Evolutionary conservation across 1,140 invertebrate genomes (phyloP), one percentile per base, ranked within the genome.

Genomic region (Armadillidium nasatum): DNA sequence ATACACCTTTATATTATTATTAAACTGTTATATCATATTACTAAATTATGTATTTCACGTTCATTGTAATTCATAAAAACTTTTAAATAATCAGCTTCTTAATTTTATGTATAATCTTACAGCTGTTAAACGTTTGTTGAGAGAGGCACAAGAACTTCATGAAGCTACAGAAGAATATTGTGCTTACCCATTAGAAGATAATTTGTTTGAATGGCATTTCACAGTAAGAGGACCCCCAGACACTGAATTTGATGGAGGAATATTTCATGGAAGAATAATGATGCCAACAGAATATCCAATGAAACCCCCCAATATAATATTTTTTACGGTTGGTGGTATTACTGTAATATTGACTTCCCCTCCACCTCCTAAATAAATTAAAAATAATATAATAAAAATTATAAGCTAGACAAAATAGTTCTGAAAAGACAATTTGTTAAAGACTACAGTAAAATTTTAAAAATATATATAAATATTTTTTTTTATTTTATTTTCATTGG

Each of bases 171-270:
- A 95, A 83, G 92, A 97, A 84, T 97, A 95, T 85, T 92, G 87
- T 86, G 95, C 95, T 22, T 90, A 90, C 82, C 96, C 96, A 33
- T 84, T 98, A 19, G 94, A 98, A 84, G 95, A 97, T 82, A 98
- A 98, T 86, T 85, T 98, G 43, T 98, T 98, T 86, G 96, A 98
- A 84, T 98, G 96, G 96, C 96, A 98, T 86, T 98, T 98, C 85
- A 98, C 96, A 0, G 90, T 98, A 10, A 87, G 92, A 83, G 95
- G 95, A 13, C 94, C 94, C 43, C 88, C 88, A 45, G 92, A 91
- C 6, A 91, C 93, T 0, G 94, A 96, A 67, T 97, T 96, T 86
- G 92, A 94, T 81, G 91, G 90, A 76, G 95, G 95, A 46, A 87
- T 95, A 77, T 97, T 96, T 84, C 95, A 97, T 86, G 95, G 93